Percentiles rank a stretch among this genome's conserved stretches.
phyloP scores from a whole-genome alignment of 2,113 vertebrate genomes.

The Chauna torquata region DNA sequence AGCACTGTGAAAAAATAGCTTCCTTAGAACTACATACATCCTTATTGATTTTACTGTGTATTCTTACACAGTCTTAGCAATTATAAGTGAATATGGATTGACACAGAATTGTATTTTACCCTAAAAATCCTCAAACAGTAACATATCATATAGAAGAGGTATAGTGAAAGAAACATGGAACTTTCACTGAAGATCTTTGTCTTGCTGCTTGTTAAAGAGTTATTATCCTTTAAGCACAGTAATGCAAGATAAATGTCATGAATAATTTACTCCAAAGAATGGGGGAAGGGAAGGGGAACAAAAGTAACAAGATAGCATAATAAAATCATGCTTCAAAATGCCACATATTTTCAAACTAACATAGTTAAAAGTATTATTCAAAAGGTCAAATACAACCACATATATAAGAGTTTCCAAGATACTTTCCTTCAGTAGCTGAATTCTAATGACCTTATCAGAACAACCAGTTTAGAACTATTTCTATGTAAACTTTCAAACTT shows the following conservation, averaged over 20 bases:
- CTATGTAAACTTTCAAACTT: not conserved
- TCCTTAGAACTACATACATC: not conserved
- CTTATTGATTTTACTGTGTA: not conserved
- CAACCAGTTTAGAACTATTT: not conserved
- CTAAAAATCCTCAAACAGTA: not conserved
- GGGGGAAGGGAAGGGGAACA: not conserved
- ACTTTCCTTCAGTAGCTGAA: not conserved
- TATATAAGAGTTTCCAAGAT: not conserved
- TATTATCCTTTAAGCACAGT: not conserved
- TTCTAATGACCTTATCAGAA: not conserved
- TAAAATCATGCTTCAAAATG: not conserved
- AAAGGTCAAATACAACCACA: not conserved
- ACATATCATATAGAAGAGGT: not conserved
- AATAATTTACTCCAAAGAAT: not conserved
- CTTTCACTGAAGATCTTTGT: not conserved
- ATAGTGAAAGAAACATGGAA: not conserved
- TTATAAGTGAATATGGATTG: not conserved
- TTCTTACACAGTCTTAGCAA: not conserved
- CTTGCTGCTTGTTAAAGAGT: not conserved
- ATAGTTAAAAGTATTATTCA: not conserved
- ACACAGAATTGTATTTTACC: not conserved
- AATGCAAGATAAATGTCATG: not conserved
- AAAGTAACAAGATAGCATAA: not conserved
- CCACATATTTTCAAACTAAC: not conserved
- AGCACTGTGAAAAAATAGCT: not conserved